phyloP scores from a whole-genome alignment of 1,140 invertebrate species.

The Dermatophagoides farinae region DNA sequence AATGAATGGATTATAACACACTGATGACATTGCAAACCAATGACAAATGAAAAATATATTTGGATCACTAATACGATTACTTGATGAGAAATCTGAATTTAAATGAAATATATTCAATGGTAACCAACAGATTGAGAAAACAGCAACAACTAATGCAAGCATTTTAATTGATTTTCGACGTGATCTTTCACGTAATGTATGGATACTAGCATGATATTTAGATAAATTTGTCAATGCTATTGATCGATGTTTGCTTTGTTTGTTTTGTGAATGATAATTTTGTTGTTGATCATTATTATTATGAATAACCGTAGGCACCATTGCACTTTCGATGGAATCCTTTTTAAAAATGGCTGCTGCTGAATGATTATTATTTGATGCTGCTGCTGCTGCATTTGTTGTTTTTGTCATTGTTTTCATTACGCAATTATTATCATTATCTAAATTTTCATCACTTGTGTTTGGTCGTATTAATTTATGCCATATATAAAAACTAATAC shows the following conservation, averaged over 20 bases:
- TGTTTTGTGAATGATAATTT: too few relatives aligned
- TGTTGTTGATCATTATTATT: too few relatives aligned
- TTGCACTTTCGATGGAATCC: too few relatives aligned
- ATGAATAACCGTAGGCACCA: too few relatives aligned
- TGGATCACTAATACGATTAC: constrained; percentile 15
- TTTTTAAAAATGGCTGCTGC: too few relatives aligned
- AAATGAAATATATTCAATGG: constrained; percentile 31
- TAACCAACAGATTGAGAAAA: constrained; percentile 33
- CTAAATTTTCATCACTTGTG: neutral
- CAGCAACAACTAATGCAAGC: constrained; percentile 31
- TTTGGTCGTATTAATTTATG: neutral
- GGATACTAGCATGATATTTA: neutral
- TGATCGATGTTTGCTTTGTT: neutral
- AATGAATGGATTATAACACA: constrained; percentile 75
- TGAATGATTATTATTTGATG: neutral
- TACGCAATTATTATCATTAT: too few relatives aligned
- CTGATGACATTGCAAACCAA: constrained; percentile 44
- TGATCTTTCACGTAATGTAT: neutral
- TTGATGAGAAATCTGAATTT: constrained; percentile 24
- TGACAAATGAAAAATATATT: constrained; percentile 28
- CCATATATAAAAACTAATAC: constrained; percentile 8
- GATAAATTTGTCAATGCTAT: neutral
- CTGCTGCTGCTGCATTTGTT: neutral
- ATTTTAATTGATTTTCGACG: constrained; percentile 30
- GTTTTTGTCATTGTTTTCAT: too few relatives aligned